Conservation (phyloP, 2,797 vertebrate genomes). For the Tapera naevia region DNA sequence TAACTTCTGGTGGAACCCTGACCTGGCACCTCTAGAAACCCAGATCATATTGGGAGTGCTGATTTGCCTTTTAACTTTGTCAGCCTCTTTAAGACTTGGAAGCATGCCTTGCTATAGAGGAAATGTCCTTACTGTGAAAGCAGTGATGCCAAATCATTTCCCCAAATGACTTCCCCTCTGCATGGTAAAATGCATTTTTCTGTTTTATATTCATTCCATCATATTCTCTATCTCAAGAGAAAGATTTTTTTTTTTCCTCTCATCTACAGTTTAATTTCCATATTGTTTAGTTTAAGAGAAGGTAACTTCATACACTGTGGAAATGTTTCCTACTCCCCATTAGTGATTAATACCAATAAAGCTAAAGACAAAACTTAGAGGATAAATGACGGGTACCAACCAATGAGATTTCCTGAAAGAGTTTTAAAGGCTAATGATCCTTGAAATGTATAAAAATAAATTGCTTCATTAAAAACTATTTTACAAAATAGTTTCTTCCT, state of each 20-base stretch:
- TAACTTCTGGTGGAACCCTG: not conserved
- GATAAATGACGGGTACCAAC: slow-evolving; percentile 50
- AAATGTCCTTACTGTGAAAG: slow-evolving; percentile 50
- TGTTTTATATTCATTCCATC: slow-evolving; percentile 66
- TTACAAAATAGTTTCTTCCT: slow-evolving; percentile 54
- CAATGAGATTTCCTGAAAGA: slow-evolving; percentile 55
- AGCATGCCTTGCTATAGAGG: slow-evolving; percentile 29
- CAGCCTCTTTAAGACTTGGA: slow-evolving; percentile 49
- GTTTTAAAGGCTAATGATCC: slow-evolving; percentile 57
- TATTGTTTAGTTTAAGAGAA: slow-evolving; percentile 46
- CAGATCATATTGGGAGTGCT: not conserved
- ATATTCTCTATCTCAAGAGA: slow-evolving; percentile 31
- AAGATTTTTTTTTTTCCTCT: not conserved
- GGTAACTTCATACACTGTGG: slow-evolving; percentile 55
- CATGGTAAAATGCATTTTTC: slow-evolving; percentile 66
- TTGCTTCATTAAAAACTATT: slow-evolving; percentile 71
- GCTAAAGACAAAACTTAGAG: slow-evolving; percentile 14
- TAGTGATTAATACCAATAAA: slow-evolving; percentile 56
- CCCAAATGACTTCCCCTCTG: slow-evolving; percentile 24
- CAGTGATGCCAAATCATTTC: slow-evolving; percentile 43
- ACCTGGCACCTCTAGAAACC: not conserved
- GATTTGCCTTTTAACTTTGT: slow-evolving; percentile 40
- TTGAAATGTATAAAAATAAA: slow-evolving; percentile 65
- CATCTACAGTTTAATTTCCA: slow-evolving; percentile 36
- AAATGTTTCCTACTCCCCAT: slow-evolving; percentile 33